Evolutionary conservation across 2,113 vertebrate genomes (phyloP), one percentile per base, ranked within the genome.

Genomic region (Halichoeres trimaculatus): DNA sequence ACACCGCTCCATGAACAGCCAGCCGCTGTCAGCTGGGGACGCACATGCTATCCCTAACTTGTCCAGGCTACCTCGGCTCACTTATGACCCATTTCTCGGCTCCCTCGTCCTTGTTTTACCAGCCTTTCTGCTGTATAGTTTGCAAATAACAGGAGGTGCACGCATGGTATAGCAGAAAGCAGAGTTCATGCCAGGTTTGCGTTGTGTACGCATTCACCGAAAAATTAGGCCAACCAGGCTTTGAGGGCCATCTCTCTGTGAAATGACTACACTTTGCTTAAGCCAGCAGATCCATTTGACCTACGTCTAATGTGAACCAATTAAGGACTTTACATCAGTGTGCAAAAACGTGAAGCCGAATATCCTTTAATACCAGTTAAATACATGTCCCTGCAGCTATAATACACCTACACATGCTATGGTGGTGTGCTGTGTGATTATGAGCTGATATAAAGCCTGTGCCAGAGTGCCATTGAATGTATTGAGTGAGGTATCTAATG

Each of bases 321-420:
- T 91, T 88, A 91, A 77, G 69, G 80, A 85, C 82, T 89, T 88
- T 86, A 83, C 74, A 90, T 80, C 79, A 63, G 79, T 3, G 79
- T 20, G 59, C 84, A 79, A 70, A 72, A 80, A 83, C 20, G 74
- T 84, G 79, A 66, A 80, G 81, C 86, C 14, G 78, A 84, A 90
- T 85, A 85, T 82, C 83, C 80, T 69, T 84, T 90, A 90, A 90
- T 90, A 81, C 90, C 63, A 58, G 78, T 91, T 91, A 90, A 92
- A 92, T 86, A 91, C 89, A 88, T 59, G 70, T 90, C 80, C 84
- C 70, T 75, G 73, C 61, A 81, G 82, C 85, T 74, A 78, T 88
- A 91, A 85, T 89, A 89, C 91, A 92, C 89, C 89, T 91, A 84
- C 91, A 90, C 85, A 87, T 76, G 70, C 71, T 76, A 85, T 84